These are phyloP conservation scores for Mesoclemmys tuberculata DNA, from an alignment of 2,113 vertebrate species.

Conservation along the genomic window DNA sequence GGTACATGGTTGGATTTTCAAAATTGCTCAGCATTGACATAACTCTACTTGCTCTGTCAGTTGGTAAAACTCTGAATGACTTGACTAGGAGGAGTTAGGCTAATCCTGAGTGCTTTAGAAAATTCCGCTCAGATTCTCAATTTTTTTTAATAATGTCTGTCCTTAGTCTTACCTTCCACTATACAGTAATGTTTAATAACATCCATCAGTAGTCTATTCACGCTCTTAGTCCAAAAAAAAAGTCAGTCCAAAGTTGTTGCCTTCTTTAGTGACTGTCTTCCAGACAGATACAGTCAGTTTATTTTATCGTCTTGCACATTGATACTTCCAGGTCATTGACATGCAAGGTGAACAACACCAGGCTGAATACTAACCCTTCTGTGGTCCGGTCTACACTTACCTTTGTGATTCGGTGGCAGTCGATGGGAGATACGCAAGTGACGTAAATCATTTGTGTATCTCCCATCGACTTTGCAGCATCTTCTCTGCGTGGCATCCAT, in stretches of 20 bases:
- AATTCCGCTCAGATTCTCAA: neutral
- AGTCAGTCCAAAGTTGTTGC: neutral
- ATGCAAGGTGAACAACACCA: neutral
- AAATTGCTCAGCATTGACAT: neutral
- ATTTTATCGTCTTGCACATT: neutral
- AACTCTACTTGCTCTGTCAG: neutral
- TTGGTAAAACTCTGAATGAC: neutral
- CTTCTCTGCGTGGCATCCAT: too few relatives aligned
- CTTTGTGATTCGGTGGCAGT: too few relatives aligned
- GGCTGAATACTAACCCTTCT: neutral
- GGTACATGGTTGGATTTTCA: neutral
- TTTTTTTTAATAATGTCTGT: neutral
- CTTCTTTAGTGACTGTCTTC: neutral
- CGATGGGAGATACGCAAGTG: too few relatives aligned
- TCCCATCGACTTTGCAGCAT: too few relatives aligned
- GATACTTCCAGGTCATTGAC: neutral
- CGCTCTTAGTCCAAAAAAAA: neutral
- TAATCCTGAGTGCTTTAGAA: neutral
- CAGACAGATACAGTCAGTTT: neutral
- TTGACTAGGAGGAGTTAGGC: neutral
- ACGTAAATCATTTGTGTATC: too few relatives aligned
- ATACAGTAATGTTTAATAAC: neutral
- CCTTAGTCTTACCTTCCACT: neutral
- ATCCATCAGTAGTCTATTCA: neutral
- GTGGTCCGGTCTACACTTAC: too few relatives aligned